phyloP scores from a whole-genome alignment of 2,797 vertebrate genomes.

The Tangara arthus region DNA sequence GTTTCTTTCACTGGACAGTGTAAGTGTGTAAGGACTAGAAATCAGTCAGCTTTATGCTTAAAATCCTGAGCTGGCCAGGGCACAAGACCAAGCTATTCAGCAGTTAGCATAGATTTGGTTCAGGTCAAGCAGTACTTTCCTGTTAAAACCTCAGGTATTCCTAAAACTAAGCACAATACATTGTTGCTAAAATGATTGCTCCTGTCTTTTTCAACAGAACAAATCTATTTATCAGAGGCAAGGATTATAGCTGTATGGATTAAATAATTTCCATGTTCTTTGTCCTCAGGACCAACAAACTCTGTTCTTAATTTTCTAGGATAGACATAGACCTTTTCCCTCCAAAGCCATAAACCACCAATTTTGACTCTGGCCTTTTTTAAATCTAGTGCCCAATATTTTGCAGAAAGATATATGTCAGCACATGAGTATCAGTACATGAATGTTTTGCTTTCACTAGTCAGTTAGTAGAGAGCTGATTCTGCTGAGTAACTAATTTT shows the following conservation, averaged over 20 bases:
- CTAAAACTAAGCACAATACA: neutral
- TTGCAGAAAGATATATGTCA: neutral
- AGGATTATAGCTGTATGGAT: neutral
- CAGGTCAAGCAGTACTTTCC: neutral
- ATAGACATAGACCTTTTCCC: neutral
- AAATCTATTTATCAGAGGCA: neutral
- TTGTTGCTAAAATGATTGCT: neutral
- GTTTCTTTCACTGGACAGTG: neutral
- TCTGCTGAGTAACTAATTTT: neutral
- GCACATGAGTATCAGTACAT: too few species aligned
- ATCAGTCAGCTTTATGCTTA: neutral
- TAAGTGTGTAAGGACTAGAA: neutral
- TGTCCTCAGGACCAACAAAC: neutral
- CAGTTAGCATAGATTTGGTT: neutral
- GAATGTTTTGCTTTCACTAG: neutral
- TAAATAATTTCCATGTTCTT: neutral
- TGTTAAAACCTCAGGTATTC: neutral
- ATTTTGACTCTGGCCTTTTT: neutral
- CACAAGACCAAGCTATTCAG: neutral
- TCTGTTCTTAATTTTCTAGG: neutral
- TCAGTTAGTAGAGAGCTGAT: neutral
- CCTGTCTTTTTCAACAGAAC: neutral
- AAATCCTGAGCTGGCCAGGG: neutral
- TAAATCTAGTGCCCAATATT: neutral
- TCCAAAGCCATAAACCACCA: neutral